These are phyloP conservation scores for Ormyrus pomaceus DNA, from an alignment of 2,888 invertebrate genomes.

Conservation along the genomic window DNA sequence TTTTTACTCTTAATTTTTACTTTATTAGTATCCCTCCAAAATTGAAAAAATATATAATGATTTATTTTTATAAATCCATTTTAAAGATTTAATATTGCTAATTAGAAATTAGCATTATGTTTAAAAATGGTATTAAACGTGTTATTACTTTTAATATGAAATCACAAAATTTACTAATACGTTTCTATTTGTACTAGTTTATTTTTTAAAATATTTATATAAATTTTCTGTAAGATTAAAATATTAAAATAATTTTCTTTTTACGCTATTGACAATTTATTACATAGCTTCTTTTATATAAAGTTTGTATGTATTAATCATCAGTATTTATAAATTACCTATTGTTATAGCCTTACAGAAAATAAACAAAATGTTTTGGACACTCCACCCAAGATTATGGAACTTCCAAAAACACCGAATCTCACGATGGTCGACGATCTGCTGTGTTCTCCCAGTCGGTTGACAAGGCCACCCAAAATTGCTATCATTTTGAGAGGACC, in stretches of 20 bases:
- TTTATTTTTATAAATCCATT: conserved; percentile 9
- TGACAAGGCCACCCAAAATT: conserved; percentile 87
- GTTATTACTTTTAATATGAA: background rate
- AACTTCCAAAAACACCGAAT: conserved; percentile 71
- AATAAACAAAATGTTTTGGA: conserved; percentile 57
- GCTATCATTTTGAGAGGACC: conserved; percentile 94
- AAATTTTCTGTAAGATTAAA: background rate
- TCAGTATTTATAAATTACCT: conserved; percentile 5
- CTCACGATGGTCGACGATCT: conserved; percentile 88
- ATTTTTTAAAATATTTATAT: conserved; percentile 1
- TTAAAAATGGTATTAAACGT: background rate
- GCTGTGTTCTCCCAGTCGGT: conserved; percentile 87
- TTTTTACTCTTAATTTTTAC: too few relatives aligned
- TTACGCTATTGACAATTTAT: too few relatives aligned
- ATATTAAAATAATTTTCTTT: too few relatives aligned
- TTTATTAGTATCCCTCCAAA: too few relatives aligned
- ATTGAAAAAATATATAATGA: too few relatives aligned
- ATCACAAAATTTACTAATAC: conserved; percentile 6
- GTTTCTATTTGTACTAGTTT: conserved; percentile 6
- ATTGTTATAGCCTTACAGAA: conserved; percentile 53
- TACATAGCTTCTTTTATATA: too few relatives aligned
- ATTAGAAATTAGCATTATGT: background rate
- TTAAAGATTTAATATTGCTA: conserved; percentile 8
- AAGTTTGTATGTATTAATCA: background rate
- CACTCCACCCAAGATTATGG: conserved; percentile 66